Evolutionary conservation across 1,140 invertebrate genomes (phyloP), one percentile per base, ranked within the genome.

Genomic region (Arion vulgaris): DNA sequence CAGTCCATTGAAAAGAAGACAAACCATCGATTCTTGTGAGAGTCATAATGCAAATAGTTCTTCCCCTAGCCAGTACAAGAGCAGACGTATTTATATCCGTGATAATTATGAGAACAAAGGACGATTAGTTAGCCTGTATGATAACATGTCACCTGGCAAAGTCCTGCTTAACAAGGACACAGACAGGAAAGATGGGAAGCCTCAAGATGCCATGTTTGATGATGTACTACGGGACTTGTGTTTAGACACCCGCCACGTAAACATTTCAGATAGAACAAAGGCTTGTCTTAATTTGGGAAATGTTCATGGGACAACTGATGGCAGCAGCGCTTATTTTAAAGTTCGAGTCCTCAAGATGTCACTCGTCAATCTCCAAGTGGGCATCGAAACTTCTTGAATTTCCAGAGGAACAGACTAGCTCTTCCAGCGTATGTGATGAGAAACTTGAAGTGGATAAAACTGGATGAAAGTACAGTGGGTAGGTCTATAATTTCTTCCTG

Each of bases 391-490:
- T 78, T 57, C 17, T 39, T 62, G 32, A 78, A 62, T 66, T 80
- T 41, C 28, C 49, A 53, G 26, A 32, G 79, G 2, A 68, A 82
- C 36, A 69, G 26, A 28, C 49, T 86, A 15, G 85, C 85, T 19
- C 81, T 84, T 45, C 87, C 87, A 34, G 73, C 78, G 19, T 80
- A 82, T 19, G 79, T 80, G 15, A 84, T 86, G 83, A 85, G 83
- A 73, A 86, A 83, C 80, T 57, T 87, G 5, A 86, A 86, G 38
- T 87, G 86, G 86, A 82, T 88, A 13, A 86, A 84, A 68, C 68
- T 88, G 13, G 66, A 83, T 28, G 85, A 87, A 39, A 57, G 62
- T 11, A 66, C 32, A 32, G 38, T 80, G 71, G 78, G 78, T 80
- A 28, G 71, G 78, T 62, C 19, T 66, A 26, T 23, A 4, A 23